Evolutionary conservation across 1,140 invertebrate genomes (phyloP).

Genomic region (Galleria mellonella): DNA sequence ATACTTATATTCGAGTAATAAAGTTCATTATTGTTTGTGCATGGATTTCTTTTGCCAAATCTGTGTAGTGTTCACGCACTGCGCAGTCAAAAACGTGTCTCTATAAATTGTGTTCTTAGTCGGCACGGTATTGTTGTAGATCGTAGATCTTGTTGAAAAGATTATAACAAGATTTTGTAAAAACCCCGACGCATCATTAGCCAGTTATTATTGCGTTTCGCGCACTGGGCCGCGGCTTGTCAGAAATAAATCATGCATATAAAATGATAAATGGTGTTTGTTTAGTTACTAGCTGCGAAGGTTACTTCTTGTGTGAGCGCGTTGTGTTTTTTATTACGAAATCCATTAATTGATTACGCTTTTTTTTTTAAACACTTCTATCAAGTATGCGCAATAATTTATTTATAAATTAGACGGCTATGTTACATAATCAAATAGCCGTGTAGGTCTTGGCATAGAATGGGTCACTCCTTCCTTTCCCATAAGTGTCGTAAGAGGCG

Average conservation of each 20-base stretch:
- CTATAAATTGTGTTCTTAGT: background rate
- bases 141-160: background rate
- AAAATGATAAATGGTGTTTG: background rate
- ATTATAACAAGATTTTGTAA: background rate
- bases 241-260: background rate
- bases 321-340: too few species aligned
- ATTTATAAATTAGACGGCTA: too few species aligned
- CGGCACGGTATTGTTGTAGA: background rate
- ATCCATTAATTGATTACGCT: too few species aligned
- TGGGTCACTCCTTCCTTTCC: too few species aligned
- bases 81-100: conserved; percentile 1
- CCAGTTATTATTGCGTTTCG: too few species aligned
- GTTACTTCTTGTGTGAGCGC: too few species aligned
- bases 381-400: too few species aligned
- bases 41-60: too few species aligned
- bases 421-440: too few species aligned
- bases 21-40: background rate
- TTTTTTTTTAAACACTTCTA: too few species aligned
- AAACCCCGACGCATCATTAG: background rate
- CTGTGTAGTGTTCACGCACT: background rate
- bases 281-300: background rate
- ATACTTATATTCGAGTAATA: background rate
- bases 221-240: background rate
- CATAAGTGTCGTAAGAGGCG: too few species aligned
- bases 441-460: too few species aligned